A percentile compares a stretch with the other conserved stretches of the same genome.
Conservation (phyloP, 2,888 invertebrate species). For the Exephanes ischioxanthus region DNA sequence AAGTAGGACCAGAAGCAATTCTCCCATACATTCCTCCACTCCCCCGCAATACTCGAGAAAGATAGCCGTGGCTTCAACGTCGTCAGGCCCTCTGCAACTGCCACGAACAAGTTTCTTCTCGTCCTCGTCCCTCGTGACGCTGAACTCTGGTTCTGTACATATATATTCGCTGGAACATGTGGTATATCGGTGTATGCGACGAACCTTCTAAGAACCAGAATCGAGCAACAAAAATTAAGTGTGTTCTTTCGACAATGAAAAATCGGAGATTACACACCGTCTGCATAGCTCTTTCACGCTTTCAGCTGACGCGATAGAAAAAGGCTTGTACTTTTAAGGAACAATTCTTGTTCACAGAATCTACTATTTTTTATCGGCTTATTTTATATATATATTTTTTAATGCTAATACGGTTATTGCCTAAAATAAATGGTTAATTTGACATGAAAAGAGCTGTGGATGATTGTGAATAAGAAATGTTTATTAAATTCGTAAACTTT, state of each 20-base stretch:
- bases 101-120: conserved; percentile 29
- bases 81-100: conserved; percentile 35
- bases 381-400: too few species aligned
- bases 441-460: too few species aligned
- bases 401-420: too few species aligned
- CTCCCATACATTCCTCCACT: conserved; percentile 16
- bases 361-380: too few species aligned
- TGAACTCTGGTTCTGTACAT: neutral
- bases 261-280: neutral
- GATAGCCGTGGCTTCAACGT: conserved; percentile 32
- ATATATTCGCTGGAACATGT: neutral
- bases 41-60: conserved; percentile 24
- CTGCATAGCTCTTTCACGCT: neutral
- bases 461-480: too few species aligned
- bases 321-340: neutral
- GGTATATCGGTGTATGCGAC: neutral
- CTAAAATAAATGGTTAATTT: too few species aligned
- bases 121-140: neutral
- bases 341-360: too few species aligned
- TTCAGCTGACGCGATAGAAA: neutral
- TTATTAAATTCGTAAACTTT: too few species aligned
- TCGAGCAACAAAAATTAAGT: neutral
- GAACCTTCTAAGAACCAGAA: neutral
- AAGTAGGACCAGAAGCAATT: neutral
- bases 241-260: neutral